Percentiles rank a stretch among this genome's conserved stretches.
phyloP scores from a whole-genome alignment of 37 sponge, comb jelly and placozoan species.

The Oopsacas minuta region DNA sequence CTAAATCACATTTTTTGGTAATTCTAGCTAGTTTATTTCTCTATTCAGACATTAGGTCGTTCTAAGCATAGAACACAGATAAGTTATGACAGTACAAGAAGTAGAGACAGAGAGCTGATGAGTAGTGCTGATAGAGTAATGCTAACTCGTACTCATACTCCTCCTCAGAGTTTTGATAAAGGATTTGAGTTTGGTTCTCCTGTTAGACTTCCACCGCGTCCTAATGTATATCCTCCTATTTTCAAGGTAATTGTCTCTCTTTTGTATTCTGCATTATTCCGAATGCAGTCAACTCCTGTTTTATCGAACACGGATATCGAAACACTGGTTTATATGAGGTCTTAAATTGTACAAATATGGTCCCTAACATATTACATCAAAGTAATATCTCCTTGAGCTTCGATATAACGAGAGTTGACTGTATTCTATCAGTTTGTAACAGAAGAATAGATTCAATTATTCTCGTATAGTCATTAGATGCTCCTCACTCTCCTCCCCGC shows the following conservation, averaged over 20 bases:
- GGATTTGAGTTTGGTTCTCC: neutral
- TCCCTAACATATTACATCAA: too few species aligned
- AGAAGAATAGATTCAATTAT: neutral
- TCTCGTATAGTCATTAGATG: neutral
- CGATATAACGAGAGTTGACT: too few species aligned
- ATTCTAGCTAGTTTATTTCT: too few species aligned
- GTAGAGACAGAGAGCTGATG: neutral
- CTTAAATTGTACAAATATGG: too few species aligned
- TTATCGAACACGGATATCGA: too few species aligned
- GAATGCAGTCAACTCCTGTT: too few species aligned
- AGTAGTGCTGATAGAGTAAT: neutral
- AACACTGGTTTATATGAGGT: too few species aligned
- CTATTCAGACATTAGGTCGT: neutral
- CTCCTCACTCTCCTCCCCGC: neutral
- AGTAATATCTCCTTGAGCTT: too few species aligned
- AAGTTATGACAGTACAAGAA: neutral
- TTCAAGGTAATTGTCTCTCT: neutral
- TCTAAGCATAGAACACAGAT: neutral
- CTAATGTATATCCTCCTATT: neutral
- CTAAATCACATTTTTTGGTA: too few species aligned
- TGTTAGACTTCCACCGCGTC: neutral
- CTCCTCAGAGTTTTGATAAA: neutral
- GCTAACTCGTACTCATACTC: neutral
- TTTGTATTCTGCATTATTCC: too few species aligned
- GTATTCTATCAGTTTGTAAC: too few species aligned